Evolutionary conservation across 1,140 invertebrate genomes (phyloP).

Genomic region (Zaprionus capensis): DNA sequence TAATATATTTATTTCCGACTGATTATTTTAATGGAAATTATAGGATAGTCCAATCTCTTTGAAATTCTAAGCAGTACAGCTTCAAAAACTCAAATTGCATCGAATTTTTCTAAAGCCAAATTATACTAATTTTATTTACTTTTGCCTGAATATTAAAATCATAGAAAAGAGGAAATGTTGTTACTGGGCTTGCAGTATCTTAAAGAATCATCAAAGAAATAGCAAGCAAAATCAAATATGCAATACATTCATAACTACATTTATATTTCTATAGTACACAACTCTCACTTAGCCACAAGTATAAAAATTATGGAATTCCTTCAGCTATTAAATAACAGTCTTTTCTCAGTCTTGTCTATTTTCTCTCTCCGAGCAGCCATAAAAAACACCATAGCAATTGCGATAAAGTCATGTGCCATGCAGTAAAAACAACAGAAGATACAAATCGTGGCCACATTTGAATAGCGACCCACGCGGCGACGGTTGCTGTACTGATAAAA

Average conservation of each 20-base stretch:
- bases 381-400: conserved; percentile 1
- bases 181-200: too few species aligned
- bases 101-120: too few species aligned
- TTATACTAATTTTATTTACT: too few species aligned
- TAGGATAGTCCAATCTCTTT: too few species aligned
- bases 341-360: neutral
- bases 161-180: too few species aligned
- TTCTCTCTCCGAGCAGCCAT: neutral
- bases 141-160: too few species aligned
- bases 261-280: neutral
- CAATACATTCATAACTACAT: neutral
- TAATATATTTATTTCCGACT: too few species aligned
- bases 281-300: neutral
- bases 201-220: too few species aligned
- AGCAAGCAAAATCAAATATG: neutral
- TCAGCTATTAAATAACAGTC: neutral
- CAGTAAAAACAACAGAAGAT: conserved; percentile 50
- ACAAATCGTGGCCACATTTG: conserved; percentile 30
- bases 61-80: too few species aligned
- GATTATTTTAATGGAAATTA: too few species aligned
- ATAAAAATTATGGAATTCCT: neutral
- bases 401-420: conserved; percentile 30
- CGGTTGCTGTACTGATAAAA: conserved; percentile 75
- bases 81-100: too few species aligned
- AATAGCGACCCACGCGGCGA: conserved; percentile 54